Conservation (phyloP, 2,113 vertebrate species). For the Malurus alboscapulatus region DNA sequence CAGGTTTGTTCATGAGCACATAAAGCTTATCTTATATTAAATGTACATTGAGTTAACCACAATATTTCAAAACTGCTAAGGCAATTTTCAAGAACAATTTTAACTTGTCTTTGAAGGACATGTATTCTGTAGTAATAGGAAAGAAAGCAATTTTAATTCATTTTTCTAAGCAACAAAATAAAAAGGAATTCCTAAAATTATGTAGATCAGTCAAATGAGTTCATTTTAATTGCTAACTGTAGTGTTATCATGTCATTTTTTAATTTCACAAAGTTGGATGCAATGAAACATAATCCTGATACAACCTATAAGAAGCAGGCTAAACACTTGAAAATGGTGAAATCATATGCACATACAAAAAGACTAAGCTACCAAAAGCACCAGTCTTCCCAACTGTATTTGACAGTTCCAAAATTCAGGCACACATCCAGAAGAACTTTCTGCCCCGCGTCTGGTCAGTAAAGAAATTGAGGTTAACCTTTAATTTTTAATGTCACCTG, state of each 20-base stretch:
- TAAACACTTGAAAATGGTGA: not conserved
- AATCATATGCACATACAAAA: not conserved
- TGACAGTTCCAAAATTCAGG: slow-evolving; percentile 63
- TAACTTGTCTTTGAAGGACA: not conserved
- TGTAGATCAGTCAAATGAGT: not conserved
- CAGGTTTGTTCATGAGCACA: not conserved
- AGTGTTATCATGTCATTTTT: not conserved
- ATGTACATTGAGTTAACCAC: not conserved
- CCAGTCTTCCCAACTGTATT: slow-evolving; percentile 27
- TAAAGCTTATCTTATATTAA: not conserved
- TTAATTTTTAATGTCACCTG: slow-evolving; percentile 89
- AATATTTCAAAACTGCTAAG: not conserved
- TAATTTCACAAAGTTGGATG: not conserved
- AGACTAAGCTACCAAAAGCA: not conserved
- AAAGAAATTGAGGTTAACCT: slow-evolving; percentile 79
- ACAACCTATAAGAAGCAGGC: not conserved
- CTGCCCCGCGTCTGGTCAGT: slow-evolving; percentile 77
- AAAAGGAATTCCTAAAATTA: not conserved
- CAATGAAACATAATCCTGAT: not conserved
- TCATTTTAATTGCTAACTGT: not conserved
- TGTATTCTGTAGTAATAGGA: not conserved
- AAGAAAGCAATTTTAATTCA: not conserved
- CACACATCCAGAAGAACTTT: slow-evolving; percentile 70
- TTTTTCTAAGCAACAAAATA: not conserved
- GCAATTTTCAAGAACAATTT: not conserved